phyloP scores from a whole-genome alignment of 2,113 vertebrate species.

The Rhinichthys klamathensis region DNA sequence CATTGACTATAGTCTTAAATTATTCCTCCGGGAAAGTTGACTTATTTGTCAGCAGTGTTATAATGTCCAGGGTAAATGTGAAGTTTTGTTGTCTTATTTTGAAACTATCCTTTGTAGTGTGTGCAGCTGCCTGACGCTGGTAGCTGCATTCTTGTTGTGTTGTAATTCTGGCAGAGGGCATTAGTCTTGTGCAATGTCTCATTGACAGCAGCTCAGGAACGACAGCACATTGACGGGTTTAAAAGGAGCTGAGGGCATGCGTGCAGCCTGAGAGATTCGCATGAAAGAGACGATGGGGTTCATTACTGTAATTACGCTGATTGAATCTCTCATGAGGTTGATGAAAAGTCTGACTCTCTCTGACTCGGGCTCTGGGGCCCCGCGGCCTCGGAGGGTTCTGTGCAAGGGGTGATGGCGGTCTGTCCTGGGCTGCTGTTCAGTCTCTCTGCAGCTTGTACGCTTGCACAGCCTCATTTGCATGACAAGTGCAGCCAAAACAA shows the following conservation, averaged over 20 bases:
- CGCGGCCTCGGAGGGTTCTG: conserved; percentile 4
- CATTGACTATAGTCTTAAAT: too few species aligned
- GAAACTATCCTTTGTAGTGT: background rate
- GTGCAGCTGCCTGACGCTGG: background rate
- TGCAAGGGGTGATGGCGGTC: conserved; percentile 53
- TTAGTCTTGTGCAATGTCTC: conserved; percentile 12
- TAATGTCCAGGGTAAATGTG: background rate
- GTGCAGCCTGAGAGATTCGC: background rate
- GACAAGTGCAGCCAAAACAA: conserved; percentile 62
- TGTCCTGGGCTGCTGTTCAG: conserved; percentile 64
- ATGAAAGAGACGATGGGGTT: conserved; percentile 2
- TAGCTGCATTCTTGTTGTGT: background rate
- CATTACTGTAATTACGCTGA: conserved; percentile 43
- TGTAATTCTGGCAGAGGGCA: conserved; percentile 12
- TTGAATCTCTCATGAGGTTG: conserved; percentile 50
- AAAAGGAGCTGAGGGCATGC: conserved; percentile 24
- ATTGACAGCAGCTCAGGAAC: conserved; percentile 54
- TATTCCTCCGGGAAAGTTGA: background rate
- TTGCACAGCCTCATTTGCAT: conserved; percentile 68
- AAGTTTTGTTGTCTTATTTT: background rate
- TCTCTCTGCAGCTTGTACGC: conserved; percentile 59
- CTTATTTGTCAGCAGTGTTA: background rate
- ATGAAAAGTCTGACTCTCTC: conserved; percentile 33
- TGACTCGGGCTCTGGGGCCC: background rate
- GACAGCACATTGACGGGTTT: conserved; percentile 32